Evolutionary conservation across 2,797 vertebrate species (phyloP).

Genomic region (Pipistrellus pipistrellus): DNA sequence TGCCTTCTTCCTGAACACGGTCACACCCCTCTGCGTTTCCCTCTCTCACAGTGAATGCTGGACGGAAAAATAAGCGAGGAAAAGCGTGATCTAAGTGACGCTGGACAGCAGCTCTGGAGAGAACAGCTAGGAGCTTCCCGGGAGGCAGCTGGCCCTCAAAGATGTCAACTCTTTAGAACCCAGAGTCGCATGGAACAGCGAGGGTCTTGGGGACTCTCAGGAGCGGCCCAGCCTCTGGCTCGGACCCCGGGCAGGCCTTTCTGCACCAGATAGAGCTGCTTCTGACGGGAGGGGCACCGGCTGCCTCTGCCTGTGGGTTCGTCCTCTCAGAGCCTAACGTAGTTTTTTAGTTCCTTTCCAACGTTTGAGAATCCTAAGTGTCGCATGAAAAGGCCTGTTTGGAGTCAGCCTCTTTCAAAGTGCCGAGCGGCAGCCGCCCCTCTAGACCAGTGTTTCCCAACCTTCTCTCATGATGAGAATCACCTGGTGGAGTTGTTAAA

Average conservation of each 20-base stretch:
- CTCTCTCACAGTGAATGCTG: not conserved
- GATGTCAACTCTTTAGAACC: not conserved
- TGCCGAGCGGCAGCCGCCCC: not conserved
- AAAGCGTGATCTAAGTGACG: not conserved
- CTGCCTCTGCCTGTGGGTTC: not conserved
- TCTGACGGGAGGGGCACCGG: not conserved
- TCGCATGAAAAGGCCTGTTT: not conserved
- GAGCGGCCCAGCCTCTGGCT: not conserved
- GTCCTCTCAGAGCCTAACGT: not conserved
- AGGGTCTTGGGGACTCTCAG: not conserved
- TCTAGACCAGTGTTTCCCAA: too few relatives aligned
- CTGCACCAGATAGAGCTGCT: not conserved
- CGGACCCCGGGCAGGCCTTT: not conserved
- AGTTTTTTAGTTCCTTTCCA: not conserved
- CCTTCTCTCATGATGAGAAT: too few relatives aligned
- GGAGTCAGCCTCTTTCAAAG: not conserved
- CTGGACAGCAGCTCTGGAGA: not conserved
- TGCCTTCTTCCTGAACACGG: rapidly evolving
- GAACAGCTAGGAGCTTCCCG: not conserved
- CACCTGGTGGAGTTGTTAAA: too few relatives aligned
- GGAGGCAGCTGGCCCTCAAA: not conserved
- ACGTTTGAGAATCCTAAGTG: not conserved
- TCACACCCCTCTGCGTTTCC: not conserved
- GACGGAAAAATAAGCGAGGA: not conserved
- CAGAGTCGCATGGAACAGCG: too few relatives aligned